These are phyloP conservation scores for Endomychus coccineus DNA, from an alignment of 2,888 invertebrate species.

Conservation along the genomic window DNA sequence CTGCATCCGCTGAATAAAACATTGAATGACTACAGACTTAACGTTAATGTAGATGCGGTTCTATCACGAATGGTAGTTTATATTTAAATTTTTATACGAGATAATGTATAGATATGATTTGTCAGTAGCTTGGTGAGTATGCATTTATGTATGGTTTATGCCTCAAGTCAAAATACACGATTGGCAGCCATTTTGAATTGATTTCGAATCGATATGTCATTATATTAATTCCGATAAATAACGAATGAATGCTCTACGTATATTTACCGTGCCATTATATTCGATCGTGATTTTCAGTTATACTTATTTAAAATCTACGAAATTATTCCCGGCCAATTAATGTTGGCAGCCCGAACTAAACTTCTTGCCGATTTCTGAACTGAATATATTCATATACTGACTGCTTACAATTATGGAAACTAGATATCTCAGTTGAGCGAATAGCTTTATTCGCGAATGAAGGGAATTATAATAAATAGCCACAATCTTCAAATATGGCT, in stretches of 20 bases:
- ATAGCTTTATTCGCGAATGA: too few species aligned
- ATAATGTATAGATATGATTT: conserved; percentile 36
- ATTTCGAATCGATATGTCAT: conserved; percentile 40
- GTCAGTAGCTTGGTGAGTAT: conserved; percentile 36
- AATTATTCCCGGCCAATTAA: too few species aligned
- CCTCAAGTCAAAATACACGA: conserved; percentile 34
- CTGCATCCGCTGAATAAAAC: conserved; percentile 37
- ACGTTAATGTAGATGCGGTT: conserved; percentile 27
- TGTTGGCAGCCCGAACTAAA: too few species aligned
- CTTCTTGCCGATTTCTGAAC: too few species aligned
- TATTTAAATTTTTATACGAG: conserved; percentile 35
- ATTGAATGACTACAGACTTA: conserved; percentile 27
- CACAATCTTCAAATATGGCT: too few species aligned
- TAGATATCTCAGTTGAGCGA: too few species aligned
- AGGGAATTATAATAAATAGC: too few species aligned
- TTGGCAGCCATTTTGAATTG: conserved; percentile 35
- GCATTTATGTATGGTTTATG: conserved; percentile 38
- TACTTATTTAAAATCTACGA: too few species aligned
- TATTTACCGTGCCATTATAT: conserved; percentile 29
- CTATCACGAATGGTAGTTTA: conserved; percentile 35
- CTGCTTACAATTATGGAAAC: too few species aligned
- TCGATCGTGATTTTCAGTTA: conserved; percentile 28
- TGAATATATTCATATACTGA: too few species aligned
- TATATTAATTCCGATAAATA: conserved; percentile 40
- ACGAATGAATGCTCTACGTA: conserved; percentile 30